phyloP scores from a whole-genome alignment of 2,888 invertebrate species.

The Meiosimyza decipiens region DNA sequence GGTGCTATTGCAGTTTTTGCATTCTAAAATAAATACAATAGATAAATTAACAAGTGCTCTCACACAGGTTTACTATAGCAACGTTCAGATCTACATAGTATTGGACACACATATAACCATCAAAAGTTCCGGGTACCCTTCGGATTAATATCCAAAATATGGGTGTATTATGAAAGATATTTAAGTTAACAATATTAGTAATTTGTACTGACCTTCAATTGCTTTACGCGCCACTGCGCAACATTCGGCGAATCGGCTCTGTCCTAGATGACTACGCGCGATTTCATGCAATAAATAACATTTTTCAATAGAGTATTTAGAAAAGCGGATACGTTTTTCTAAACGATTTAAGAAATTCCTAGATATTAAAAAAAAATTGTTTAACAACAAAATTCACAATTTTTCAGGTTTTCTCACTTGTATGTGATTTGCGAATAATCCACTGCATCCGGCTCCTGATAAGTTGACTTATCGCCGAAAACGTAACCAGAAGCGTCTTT shows the following conservation, averaged over 20 bases:
- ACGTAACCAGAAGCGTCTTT: slow-evolving; percentile 49
- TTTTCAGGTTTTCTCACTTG: slow-evolving; percentile 47
- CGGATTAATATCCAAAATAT: too few species aligned
- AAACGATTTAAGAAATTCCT: slow-evolving; percentile 52
- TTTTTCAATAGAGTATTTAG: slow-evolving; percentile 55
- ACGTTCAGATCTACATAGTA: too few species aligned
- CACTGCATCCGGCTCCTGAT: slow-evolving; percentile 46
- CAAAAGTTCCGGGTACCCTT: too few species aligned
- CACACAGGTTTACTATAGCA: not conserved
- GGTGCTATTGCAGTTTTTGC: slow-evolving; percentile 51
- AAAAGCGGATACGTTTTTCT: slow-evolving; percentile 52
- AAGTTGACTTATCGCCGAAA: slow-evolving; percentile 58
- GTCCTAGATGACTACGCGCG: slow-evolving; percentile 52
- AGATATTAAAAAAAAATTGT: not conserved
- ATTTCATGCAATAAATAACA: slow-evolving; percentile 56
- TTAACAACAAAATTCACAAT: not conserved
- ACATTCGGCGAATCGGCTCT: slow-evolving; percentile 53
- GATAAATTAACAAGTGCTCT: not conserved
- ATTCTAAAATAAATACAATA: slow-evolving; percentile 44
- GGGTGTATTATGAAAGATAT: too few species aligned
- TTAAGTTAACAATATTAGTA: too few species aligned
- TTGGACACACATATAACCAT: too few species aligned
- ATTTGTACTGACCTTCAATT: slow-evolving; percentile 45
- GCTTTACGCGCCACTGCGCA: slow-evolving; percentile 51
- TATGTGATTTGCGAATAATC: slow-evolving; percentile 52